phyloP scores from a whole-genome alignment of 2,797 vertebrate genomes.

The Sebastes taczanowskii region DNA sequence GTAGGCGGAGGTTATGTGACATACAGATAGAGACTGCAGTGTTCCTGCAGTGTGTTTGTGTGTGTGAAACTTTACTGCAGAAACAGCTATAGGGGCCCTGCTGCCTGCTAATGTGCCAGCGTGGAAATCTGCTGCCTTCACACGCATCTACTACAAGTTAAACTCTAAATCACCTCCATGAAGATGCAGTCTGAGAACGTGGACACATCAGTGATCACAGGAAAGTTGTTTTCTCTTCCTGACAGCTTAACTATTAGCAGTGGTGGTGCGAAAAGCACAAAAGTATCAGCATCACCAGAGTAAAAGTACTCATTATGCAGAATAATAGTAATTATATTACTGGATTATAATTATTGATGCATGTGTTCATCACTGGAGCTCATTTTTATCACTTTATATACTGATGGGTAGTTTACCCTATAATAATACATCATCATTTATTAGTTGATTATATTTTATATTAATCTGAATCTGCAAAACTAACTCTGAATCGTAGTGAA shows the following conservation, averaged over 20 bases:
- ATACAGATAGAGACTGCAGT: conserved; percentile 77
- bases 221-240: not conserved
- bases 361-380: not conserved
- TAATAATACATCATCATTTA: not conserved
- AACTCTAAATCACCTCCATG: conserved; percentile 25
- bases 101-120: conserved; percentile 60
- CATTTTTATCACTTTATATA: not conserved
- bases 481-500: not conserved
- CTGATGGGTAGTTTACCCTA: not conserved
- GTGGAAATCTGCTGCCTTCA: conserved; percentile 60
- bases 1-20: conserved; percentile 79
- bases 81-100: conserved; percentile 64
- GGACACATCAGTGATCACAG: not conserved
- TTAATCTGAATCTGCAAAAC: too few species aligned
- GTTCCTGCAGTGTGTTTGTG: conserved; percentile 68
- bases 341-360: not conserved
- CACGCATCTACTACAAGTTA: conserved; percentile 27
- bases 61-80: conserved; percentile 71
- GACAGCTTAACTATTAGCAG: not conserved
- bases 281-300: not conserved
- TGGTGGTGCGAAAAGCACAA: too few species aligned
- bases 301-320: not conserved
- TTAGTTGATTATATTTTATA: too few species aligned
- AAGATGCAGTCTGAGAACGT: conserved; percentile 10
- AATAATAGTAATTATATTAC: not conserved